Evolutionary conservation across 2,888 invertebrate genomes (phyloP).

Genomic region (Thumatha senex): DNA sequence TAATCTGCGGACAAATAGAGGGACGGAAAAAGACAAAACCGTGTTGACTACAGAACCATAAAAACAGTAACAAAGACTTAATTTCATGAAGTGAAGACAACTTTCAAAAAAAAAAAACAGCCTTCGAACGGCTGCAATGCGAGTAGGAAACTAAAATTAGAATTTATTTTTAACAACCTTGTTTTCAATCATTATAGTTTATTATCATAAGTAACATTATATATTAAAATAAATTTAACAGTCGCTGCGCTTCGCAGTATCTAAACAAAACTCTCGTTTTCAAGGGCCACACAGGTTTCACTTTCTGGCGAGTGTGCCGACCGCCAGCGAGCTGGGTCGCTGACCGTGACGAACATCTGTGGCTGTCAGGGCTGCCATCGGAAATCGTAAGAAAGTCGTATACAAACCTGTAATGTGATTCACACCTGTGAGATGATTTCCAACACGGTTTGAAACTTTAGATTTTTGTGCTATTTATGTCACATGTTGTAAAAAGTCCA

Average conservation of each 20-base stretch:
- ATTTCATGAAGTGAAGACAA: too few relatives aligned
- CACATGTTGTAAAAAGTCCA: too few relatives aligned
- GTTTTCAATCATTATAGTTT: not conserved
- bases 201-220: not conserved
- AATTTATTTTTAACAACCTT: too few relatives aligned
- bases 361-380: constrained; percentile 5
- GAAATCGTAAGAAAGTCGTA: not conserved
- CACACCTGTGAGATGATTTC: too few relatives aligned
- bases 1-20: too few relatives aligned
- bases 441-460: too few relatives aligned
- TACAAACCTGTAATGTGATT: not conserved
- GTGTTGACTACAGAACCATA: too few relatives aligned
- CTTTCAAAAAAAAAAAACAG: too few relatives aligned
- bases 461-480: not conserved
- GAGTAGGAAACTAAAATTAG: too few relatives aligned
- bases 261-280: constrained; percentile 31
- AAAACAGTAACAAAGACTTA: too few relatives aligned
- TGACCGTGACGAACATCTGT: constrained; percentile 24
- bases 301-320: constrained; percentile 31
- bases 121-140: too few relatives aligned
- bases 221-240: not conserved
- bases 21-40: too few relatives aligned
- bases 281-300: constrained; percentile 33
- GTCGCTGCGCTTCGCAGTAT: not conserved
- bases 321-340: constrained; percentile 22